Base-by-base conservation (phyloP, 2,888 invertebrate species). In the Harpalus rufipes region DNA sequence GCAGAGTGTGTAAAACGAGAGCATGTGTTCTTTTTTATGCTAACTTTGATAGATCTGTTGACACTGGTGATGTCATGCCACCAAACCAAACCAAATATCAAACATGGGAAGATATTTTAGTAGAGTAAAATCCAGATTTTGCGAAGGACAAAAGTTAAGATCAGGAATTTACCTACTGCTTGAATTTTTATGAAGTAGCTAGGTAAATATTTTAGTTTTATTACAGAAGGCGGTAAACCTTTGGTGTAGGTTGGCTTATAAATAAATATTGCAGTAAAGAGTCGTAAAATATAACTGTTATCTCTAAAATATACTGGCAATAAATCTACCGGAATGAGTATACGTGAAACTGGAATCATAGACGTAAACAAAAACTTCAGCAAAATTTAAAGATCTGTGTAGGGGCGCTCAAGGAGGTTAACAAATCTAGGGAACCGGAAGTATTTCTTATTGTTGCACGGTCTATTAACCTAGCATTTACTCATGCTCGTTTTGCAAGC, bases 1-100 rank as follows among this genome's bases (percentile, higher is more conserved):
- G 21, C 81, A 81, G 68, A 81, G 65, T 78, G 58, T 58, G 78
- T 56, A 81, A 81, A 81, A 68, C 51, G 51, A 44, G 58, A 80
- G 80, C 80, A 80, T 80, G 44, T 80, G 80, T 59, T 59, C 61
- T 61, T 80, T 59, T 80, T 61, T 80, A 44, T 80, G 63, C 58
- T 80, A 80, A 63, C 80, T 41, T 10, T 44, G 63, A 80, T 61
- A 63, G 58, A 80, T 80, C 80, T 80, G 80, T 80, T 80, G 44
- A 74, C 72, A 74, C 72, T 63, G 25, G 63, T 80, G 80, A 80
- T 80, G 80, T 80, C 80, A 80, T 63, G 21, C 44, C 72, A 12
- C 14, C 5, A 5, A 32, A 32, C 32, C 5, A 32, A 32, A 32
- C 32, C 4, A 32, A 32, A 41, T 61, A 79, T 61, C 79, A 79